Evolutionary conservation across 1,140 invertebrate species (phyloP).

Genomic region (Microplitis mediator): DNA sequence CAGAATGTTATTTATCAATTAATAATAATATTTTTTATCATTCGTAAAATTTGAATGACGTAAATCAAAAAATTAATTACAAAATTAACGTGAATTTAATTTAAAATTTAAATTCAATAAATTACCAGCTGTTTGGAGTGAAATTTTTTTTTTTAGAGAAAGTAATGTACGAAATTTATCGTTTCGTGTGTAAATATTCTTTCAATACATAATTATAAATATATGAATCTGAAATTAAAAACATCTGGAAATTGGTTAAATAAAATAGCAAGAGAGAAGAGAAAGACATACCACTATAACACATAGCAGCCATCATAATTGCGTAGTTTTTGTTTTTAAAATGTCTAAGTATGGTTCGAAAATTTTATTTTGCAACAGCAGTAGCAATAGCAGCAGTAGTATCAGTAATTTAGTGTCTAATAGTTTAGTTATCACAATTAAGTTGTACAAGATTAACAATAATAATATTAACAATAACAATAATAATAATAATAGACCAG

Average conservation of each 20-base stretch:
- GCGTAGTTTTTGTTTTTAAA: conserved; percentile 7
- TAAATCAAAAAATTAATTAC: too few relatives aligned
- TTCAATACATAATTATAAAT: neutral
- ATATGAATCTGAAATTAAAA: neutral
- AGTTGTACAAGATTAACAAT: neutral
- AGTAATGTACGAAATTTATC: neutral
- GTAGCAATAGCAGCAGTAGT: too few relatives aligned
- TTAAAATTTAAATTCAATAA: too few relatives aligned
- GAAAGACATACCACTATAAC: conserved; percentile 44
- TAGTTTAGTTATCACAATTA: too few relatives aligned
- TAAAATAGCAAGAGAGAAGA: neutral
- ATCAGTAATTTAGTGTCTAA: neutral
- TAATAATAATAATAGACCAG: conserved; percentile 26
- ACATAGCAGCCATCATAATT: conserved; percentile 52
- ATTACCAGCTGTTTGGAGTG: too few relatives aligned
- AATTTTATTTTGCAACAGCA: neutral
- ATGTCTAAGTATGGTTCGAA: neutral
- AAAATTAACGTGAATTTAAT: too few relatives aligned
- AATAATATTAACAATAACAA: neutral
- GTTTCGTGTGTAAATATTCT: neutral
- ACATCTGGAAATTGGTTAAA: neutral
- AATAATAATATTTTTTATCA: too few relatives aligned
- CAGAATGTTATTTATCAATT: too few relatives aligned
- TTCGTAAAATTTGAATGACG: too few relatives aligned
- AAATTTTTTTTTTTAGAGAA: neutral